Conservation (phyloP, 2,113 vertebrate species). For the Ophiodon elongatus region DNA sequence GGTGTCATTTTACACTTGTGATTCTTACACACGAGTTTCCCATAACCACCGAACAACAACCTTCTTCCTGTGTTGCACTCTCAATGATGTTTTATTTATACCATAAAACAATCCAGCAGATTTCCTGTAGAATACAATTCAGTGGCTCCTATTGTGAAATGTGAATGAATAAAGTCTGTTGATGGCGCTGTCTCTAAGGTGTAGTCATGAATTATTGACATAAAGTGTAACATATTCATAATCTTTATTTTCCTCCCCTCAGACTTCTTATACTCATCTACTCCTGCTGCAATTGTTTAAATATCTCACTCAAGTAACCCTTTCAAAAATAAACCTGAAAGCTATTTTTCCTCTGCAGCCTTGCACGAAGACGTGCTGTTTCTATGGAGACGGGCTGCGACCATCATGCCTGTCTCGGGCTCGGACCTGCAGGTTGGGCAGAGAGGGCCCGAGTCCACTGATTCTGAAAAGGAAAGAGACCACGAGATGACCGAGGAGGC, state of each 20-base stretch:
- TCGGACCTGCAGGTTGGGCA: constrained; percentile 34
- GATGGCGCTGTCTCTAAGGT: not conserved
- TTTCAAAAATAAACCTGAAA: constrained; percentile 55
- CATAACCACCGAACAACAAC: not conserved
- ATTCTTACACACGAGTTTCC: not conserved
- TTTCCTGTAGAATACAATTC: not conserved
- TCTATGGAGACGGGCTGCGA: constrained; percentile 76
- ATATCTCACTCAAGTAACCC: constrained; percentile 33
- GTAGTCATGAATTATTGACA: not conserved
- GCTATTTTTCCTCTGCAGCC: constrained; percentile 52
- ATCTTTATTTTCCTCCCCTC: no score
- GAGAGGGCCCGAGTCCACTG: constrained; percentile 61
- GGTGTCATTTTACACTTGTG: not conserved
- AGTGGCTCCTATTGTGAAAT: not conserved
- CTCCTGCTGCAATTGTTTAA: constrained; percentile 12
- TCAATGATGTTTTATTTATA: not conserved
- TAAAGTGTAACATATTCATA: not conserved
- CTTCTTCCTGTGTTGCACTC: not conserved
- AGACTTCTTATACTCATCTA: not conserved
- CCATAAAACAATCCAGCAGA: not conserved
- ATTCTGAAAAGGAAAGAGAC: constrained; percentile 61
- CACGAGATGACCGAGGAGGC: not conserved
- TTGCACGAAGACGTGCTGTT: constrained; percentile 69
- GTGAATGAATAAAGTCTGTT: no score
- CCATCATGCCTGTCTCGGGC: constrained; percentile 52